Evolutionary conservation across 2,888 invertebrate species (phyloP).

Genomic region (Clistopyga incitator): DNA sequence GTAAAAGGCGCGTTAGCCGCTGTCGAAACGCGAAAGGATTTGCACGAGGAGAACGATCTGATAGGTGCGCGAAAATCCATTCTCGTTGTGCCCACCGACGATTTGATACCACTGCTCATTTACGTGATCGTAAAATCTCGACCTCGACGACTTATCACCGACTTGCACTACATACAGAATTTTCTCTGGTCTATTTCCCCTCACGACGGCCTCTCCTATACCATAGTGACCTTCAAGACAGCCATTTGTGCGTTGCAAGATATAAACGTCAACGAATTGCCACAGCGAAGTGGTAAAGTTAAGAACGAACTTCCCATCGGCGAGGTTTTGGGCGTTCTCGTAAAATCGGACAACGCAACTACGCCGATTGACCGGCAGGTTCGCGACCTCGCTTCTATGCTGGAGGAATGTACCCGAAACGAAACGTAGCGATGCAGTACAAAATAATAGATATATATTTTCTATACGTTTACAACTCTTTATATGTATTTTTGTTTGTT

Average conservation of each 20-base stretch:
- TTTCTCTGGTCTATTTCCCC: constrained; percentile 79
- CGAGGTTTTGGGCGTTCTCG: constrained; percentile 70
- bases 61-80: constrained; percentile 66
- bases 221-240: constrained; percentile 72
- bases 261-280: constrained; percentile 67
- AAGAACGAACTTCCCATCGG: constrained; percentile 71
- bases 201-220: constrained; percentile 72
- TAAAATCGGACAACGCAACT: constrained; percentile 59
- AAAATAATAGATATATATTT: constrained; percentile 15
- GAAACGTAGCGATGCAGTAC: constrained; percentile 21
- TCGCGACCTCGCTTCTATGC: constrained; percentile 69
- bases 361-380: constrained; percentile 72
- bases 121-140: constrained; percentile 84
- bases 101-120: constrained; percentile 83
- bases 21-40: constrained; percentile 73
- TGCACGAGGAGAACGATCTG: constrained; percentile 57
- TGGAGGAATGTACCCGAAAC: constrained; percentile 69
- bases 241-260: constrained; percentile 71
- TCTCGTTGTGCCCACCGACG: constrained; percentile 73
- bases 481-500: constrained; percentile 20
- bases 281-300: constrained; percentile 68
- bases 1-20: constrained; percentile 84
- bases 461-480: constrained; percentile 45
- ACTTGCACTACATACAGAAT: constrained; percentile 83
- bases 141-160: constrained; percentile 83